Evolutionary conservation across 2,113 vertebrate species (phyloP).

Genomic region (Glareola pratincola): DNA sequence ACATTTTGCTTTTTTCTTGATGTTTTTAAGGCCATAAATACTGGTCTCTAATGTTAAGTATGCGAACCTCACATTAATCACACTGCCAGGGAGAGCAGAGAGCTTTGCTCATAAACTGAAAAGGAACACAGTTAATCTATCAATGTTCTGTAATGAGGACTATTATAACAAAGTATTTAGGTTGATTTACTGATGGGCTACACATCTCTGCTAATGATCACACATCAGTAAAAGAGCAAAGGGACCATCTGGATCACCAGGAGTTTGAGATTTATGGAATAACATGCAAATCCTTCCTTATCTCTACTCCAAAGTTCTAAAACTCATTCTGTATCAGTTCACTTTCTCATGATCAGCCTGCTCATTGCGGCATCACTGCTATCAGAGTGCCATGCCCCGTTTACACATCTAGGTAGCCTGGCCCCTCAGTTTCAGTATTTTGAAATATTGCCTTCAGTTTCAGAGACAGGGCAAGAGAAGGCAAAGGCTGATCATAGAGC

Average conservation of each 20-base stretch:
- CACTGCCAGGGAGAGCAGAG: conserved; percentile 31
- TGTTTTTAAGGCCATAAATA: conserved; percentile 63
- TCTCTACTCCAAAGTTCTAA: not conserved
- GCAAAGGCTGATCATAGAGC: not conserved
- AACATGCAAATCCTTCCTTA: not conserved
- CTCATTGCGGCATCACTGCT: not conserved
- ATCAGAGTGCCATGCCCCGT: not conserved
- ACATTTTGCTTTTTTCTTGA: conserved; percentile 55
- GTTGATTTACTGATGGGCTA: conserved; percentile 49
- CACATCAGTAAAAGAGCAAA: conserved; percentile 38
- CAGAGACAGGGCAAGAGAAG: not conserved
- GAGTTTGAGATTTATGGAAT: conserved; percentile 5
- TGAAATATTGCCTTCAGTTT: not conserved
- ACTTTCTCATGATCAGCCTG: not conserved
- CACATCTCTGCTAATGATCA: conserved; percentile 53
- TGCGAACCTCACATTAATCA: conserved; percentile 62
- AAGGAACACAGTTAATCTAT: conserved; percentile 51
- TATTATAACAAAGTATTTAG: conserved; percentile 63
- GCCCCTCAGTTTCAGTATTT: not conserved
- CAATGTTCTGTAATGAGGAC: conserved; percentile 60
- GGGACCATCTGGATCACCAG: conserved; percentile 13
- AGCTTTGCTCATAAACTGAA: conserved; percentile 44
- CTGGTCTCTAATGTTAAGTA: conserved; percentile 58
- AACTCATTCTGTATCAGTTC: not conserved
- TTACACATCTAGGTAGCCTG: not conserved